Percentiles rank a stretch among this genome's conserved stretches.
Conservation (phyloP, 2,888 invertebrate genomes). For the Clitarchus hookeri region DNA sequence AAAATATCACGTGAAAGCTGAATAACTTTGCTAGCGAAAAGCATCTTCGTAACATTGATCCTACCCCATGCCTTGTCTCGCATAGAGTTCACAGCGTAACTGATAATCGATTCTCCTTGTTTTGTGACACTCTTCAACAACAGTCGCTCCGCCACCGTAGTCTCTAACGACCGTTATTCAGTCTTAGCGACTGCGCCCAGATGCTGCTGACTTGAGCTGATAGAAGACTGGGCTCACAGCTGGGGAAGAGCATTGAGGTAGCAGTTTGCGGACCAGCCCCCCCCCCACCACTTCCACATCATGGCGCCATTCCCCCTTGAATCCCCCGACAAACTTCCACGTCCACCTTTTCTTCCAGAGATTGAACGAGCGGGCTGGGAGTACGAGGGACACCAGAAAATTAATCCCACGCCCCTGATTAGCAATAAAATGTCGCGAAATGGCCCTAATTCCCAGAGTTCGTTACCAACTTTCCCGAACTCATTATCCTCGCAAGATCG, state of each 20-base stretch:
- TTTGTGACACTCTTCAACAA: not conserved
- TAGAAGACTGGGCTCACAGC: not conserved
- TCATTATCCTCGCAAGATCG: not conserved
- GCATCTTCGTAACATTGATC: too few relatives aligned
- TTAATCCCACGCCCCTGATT: conserved; percentile 14
- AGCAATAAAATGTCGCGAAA: not conserved
- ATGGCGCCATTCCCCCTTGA: not conserved
- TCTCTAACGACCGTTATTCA: not conserved
- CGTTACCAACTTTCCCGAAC: not conserved
- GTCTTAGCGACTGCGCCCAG: not conserved
- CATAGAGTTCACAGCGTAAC: too few relatives aligned
- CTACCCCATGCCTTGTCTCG: too few relatives aligned
- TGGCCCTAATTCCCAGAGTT: not conserved
- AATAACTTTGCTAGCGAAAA: too few relatives aligned
- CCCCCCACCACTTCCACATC: too few relatives aligned
- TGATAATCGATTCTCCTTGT: too few relatives aligned
- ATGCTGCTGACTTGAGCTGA: not conserved
- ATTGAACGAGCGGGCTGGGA: conserved; percentile 4
- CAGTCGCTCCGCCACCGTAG: not conserved
- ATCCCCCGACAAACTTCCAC: not conserved
- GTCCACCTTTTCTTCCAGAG: not conserved
- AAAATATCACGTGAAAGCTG: too few relatives aligned
- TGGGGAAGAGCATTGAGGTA: not conserved
- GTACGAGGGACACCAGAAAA: not conserved
- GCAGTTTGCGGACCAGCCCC: not conserved